Conservation (phyloP, 2,113 vertebrate genomes). For the Pipra filicauda region DNA sequence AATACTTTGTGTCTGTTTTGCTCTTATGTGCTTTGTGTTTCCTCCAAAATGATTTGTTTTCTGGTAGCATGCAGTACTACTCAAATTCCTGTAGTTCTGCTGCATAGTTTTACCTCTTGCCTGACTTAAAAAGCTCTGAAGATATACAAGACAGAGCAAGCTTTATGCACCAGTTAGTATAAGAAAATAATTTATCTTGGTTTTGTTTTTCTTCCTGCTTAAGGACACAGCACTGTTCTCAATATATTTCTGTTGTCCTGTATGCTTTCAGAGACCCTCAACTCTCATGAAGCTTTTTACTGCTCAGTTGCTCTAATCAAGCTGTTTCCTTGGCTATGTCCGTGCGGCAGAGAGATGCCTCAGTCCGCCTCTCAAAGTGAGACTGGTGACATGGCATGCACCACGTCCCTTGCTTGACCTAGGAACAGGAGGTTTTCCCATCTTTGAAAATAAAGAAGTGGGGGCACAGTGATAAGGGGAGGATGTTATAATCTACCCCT, state of each 20-base stretch:
- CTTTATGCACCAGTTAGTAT: background rate
- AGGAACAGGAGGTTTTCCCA: background rate
- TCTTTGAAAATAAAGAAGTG: accelerated
- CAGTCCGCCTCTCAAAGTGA: accelerated
- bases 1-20: background rate
- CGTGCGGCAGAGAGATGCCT: background rate
- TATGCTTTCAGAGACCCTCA: background rate
- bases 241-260: background rate
- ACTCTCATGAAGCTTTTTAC: background rate
- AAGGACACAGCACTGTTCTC: background rate
- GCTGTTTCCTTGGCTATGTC: background rate
- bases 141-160: background rate
- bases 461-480: accelerated
- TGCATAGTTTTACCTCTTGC: background rate
- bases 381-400: background rate
- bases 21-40: background rate
- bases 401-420: background rate
- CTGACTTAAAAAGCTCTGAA: background rate
- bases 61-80: accelerated
- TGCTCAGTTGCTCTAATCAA: background rate
- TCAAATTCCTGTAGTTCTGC: background rate
- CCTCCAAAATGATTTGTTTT: background rate
- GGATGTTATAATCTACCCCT: background rate
- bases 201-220: background rate
- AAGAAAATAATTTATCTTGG: background rate